phyloP scores from a whole-genome alignment of 2,797 vertebrate genomes.

The Dicrostonyx torquatus region DNA sequence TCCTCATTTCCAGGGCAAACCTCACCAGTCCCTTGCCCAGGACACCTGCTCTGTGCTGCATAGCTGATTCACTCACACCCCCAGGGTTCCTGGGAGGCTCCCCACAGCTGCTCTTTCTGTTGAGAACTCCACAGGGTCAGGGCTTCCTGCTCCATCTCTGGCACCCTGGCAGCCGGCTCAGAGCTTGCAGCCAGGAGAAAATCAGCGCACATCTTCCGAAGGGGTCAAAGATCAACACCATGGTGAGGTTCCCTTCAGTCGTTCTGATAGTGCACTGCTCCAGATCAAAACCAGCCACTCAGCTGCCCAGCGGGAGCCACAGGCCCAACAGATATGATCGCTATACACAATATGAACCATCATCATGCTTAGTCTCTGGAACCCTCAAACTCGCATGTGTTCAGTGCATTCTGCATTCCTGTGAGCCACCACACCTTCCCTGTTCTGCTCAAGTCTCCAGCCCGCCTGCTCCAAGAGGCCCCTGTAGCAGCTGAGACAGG shows the following conservation, averaged over 20 bases:
- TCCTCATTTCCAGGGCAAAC: neutral
- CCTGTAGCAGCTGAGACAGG: neutral
- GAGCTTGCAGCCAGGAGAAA: no score
- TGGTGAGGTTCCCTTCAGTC: neutral
- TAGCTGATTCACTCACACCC: neutral
- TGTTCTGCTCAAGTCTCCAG: neutral
- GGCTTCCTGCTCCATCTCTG: neutral
- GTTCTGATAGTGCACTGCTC: neutral
- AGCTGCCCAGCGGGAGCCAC: neutral
- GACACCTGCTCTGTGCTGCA: neutral
- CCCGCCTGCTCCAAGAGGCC: neutral
- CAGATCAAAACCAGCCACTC: neutral
- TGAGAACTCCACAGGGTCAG: neutral
- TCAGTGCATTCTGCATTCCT: neutral
- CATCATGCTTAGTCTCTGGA: neutral
- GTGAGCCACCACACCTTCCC: no score
- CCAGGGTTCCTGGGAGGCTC: neutral
- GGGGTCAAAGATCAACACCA: neutral
- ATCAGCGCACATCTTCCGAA: no score
- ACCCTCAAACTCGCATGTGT: neutral
- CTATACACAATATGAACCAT: rapidly evolving
- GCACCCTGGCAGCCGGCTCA: no score
- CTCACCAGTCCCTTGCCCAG: rapidly evolving
- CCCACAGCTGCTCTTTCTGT: neutral
- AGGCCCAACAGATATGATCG: neutral